These are phyloP conservation scores for Amblyopsis rosae DNA, from an alignment of 2,113 vertebrate species.

Conservation along the genomic window DNA sequence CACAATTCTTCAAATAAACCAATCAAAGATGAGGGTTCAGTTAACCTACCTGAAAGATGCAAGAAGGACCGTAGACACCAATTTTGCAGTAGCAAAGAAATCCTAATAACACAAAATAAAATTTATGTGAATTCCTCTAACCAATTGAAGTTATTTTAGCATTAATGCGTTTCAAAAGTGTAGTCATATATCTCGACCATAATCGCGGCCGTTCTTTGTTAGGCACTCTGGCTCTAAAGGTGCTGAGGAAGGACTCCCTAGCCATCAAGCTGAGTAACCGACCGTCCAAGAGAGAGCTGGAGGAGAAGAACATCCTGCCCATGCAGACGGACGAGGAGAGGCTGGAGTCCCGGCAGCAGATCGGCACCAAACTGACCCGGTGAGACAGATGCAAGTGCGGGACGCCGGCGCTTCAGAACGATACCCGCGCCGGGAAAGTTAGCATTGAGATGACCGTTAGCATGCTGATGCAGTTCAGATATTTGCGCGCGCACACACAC, in stretches of 20 bases:
- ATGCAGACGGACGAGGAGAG: slow-evolving; percentile 95
- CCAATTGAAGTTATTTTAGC: no score
- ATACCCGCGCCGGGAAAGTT: no score
- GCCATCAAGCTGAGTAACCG: slow-evolving; percentile 98
- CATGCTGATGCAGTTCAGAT: slow-evolving; percentile 8
- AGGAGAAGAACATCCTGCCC: slow-evolving; percentile 98
- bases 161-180: no score
- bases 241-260: slow-evolving; percentile 96
- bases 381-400: slow-evolving; percentile 51
- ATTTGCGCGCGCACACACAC: background rate
- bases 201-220: background rate
- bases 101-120: no score
- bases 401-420: no score
- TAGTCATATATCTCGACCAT: background rate
- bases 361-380: slow-evolving; percentile 96
- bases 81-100: no score
- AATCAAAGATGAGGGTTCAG: no score
- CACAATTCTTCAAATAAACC: no score
- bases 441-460: background rate
- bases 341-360: slow-evolving; percentile 93
- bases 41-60: no score
- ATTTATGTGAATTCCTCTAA: no score
- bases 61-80: no score
- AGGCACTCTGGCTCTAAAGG: slow-evolving; percentile 94
- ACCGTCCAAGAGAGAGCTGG: slow-evolving; percentile 92